Evolutionary conservation across 1,140 invertebrate genomes (phyloP).

Genomic region (Cydia fagiglandana): DNA sequence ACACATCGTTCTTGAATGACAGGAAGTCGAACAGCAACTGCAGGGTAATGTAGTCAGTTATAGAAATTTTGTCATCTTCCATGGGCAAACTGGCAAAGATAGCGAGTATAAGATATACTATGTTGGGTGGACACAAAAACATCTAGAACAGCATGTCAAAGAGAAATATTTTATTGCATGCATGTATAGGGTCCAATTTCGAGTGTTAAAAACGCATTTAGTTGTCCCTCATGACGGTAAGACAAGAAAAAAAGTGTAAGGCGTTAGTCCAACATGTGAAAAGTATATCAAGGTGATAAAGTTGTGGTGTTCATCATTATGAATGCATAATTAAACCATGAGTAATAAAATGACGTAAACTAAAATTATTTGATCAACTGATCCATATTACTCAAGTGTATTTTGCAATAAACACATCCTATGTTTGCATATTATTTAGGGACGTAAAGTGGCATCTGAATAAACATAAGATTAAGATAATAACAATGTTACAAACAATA

Average conservation of each 20-base stretch:
- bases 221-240: no score
- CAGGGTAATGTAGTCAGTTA: slow-evolving; percentile 53
- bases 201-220: no score
- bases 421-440: not conserved
- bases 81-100: slow-evolving; percentile 17
- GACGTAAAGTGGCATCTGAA: not conserved
- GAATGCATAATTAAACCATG: slow-evolving; percentile 5
- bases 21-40: slow-evolving; percentile 97
- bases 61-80: not conserved
- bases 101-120: slow-evolving; percentile 21
- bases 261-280: no score
- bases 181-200: no score
- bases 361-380: not conserved
- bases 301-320: no score
- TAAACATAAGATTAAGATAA: not conserved
- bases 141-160: no score
- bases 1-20: slow-evolving; percentile 98
- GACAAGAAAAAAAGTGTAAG: no score
- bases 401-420: not conserved
- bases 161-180: no score
- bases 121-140: no score
- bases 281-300: no score
- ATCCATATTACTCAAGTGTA: not conserved
- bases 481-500: not conserved
- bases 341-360: slow-evolving; percentile 16